A percentile compares a stretch with the other conserved stretches of the same genome.
phyloP scores from a whole-genome alignment of 1,140 invertebrate species.

The Tetramorium simillimum region DNA sequence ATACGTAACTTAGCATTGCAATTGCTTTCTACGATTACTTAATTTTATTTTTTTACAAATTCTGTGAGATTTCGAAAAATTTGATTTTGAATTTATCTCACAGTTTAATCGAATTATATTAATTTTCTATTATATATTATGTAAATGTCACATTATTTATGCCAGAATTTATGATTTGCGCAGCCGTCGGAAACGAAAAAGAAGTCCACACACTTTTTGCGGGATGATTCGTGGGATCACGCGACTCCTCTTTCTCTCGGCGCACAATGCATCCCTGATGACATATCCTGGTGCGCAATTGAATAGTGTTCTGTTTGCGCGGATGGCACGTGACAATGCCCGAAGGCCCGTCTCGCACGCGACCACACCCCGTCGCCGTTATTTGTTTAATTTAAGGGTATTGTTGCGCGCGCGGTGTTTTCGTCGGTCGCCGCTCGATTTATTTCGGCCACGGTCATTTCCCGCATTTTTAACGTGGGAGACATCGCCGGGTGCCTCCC shows the following conservation, averaged over 20 bases:
- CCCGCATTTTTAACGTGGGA: slow-evolving; percentile 71
- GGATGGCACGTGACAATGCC: slow-evolving; percentile 70
- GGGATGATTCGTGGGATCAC: slow-evolving; percentile 60
- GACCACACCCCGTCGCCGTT: slow-evolving; percentile 66
- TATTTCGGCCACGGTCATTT: slow-evolving; percentile 61
- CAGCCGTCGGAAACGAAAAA: neutral
- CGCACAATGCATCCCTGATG: slow-evolving; percentile 72
- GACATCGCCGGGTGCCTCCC: neutral
- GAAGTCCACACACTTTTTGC: slow-evolving; percentile 10
- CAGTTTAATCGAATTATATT: neutral
- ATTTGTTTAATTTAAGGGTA: slow-evolving; percentile 82
- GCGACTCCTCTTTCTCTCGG: slow-evolving; percentile 39
- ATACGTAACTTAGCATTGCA: neutral
- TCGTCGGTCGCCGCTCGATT: slow-evolving; percentile 49
- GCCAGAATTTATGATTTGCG: neutral
- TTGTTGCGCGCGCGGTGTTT: slow-evolving; percentile 72
- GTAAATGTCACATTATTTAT: neutral
- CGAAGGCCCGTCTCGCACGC: slow-evolving; percentile 65
- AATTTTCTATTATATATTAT: neutral
- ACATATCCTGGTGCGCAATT: slow-evolving; percentile 65
- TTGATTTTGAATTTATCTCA: neutral
- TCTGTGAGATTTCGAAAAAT: neutral
- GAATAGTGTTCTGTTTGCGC: slow-evolving; percentile 73
- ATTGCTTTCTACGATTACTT: neutral
- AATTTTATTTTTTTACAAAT: neutral